phyloP scores from a whole-genome alignment of 2,888 invertebrate genomes.

The Megastigmus dorsalis region DNA sequence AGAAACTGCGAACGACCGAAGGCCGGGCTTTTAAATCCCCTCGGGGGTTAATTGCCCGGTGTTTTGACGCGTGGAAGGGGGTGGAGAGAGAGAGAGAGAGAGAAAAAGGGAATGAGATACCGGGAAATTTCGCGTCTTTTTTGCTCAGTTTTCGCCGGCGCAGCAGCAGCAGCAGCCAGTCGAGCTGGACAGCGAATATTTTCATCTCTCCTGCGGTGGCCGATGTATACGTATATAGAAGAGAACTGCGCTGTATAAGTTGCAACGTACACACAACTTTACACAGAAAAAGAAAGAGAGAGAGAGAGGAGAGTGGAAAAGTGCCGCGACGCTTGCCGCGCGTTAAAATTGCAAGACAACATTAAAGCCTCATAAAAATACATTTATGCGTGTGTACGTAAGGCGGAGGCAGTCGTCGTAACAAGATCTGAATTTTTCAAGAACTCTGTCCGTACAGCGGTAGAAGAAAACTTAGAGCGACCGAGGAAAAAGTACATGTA shows the following conservation, averaged over 20 bases:
- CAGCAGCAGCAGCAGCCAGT: too few relatives aligned
- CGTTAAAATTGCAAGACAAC: slow-evolving; percentile 40
- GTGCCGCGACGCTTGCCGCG: not conserved
- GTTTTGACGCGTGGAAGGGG: slow-evolving; percentile 71
- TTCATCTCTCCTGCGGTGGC: not conserved
- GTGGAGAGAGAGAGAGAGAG: not conserved
- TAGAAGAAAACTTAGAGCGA: too few relatives aligned
- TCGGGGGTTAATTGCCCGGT: slow-evolving; percentile 72
- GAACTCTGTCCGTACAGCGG: too few relatives aligned
- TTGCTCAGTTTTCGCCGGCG: too few relatives aligned
- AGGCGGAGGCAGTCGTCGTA: not conserved
- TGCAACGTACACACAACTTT: too few relatives aligned
- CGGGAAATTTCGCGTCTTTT: too few relatives aligned
- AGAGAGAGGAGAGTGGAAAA: not conserved
- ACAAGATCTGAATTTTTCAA: slow-evolving; percentile 50
- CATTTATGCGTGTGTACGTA: slow-evolving; percentile 31
- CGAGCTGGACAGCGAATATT: not conserved
- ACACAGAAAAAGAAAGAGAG: not conserved
- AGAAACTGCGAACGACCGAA: slow-evolving; percentile 28
- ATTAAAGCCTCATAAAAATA: slow-evolving; percentile 35
- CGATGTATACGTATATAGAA: too few relatives aligned
- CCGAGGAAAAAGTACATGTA: too few relatives aligned
- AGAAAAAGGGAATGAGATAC: too few relatives aligned
- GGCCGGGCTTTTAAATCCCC: slow-evolving; percentile 69
- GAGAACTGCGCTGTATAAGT: too few relatives aligned